Base-by-base conservation (phyloP, 1,140 invertebrate genomes). In the Pteromalus puparum region DNA sequence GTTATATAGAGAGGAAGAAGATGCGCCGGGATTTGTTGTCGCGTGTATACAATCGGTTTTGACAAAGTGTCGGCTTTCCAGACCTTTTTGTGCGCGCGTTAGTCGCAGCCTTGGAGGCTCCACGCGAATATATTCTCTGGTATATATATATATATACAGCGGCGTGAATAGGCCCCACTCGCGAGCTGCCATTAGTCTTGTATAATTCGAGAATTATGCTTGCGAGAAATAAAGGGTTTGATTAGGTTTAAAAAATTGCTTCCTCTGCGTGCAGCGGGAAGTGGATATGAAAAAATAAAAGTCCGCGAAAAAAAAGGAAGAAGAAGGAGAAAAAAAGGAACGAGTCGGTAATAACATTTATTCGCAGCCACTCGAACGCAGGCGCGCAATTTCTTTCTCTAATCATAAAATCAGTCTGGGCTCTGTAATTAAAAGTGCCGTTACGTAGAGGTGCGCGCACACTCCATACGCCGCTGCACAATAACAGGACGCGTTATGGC, bases 401-500 rank as follows among this genome's bases (percentile, higher is more conserved):
- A 78, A 83, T 83, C 82, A 48, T 67, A 78, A 78, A 77, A 83
- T 83, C 82, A 15, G 61, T 72, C 34, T 61, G 46, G 73, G 30
- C 48, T 61, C 18, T 61, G 83, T 79, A 84, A 84, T 84, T 84
- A 84, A 74, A 84, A 74, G 77, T 84, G 67, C 83, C 77, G 83
- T 84, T 84, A 84, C 28, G 73, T 2, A 42, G 13, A 30, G 13
- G 75, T 21, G 18, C 24, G 75, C 74, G 15, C 1, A 2, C 30
- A 30, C 73, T 15, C 42, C 0, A 2, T 46, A 46, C 68, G 30
- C n/a, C n/a, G 38, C 70, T 70, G 34, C 38, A 80, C 76, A 84
- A 84, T 84, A 84, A 80, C 77, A 84, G 76, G 77, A 84, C 70
- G 83, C 77, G 83, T 84, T 84, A 84, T 80, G 83, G 83, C 83